Conservation (phyloP, 2,113 vertebrate species). For the Sprattus sprattus region DNA sequence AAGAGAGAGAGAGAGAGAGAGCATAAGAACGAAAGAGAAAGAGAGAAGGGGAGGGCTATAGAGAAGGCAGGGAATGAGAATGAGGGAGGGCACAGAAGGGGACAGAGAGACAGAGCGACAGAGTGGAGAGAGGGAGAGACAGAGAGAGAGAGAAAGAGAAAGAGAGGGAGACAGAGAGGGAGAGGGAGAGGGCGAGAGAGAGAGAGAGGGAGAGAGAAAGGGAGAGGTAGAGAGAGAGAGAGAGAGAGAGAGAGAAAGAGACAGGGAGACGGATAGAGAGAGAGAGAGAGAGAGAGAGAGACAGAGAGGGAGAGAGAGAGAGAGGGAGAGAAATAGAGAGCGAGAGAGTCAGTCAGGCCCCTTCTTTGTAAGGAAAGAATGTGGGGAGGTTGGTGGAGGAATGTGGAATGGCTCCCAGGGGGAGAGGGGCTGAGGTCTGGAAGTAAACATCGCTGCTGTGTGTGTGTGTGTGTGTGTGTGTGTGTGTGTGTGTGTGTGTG, state of each 20-base stretch:
- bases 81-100: background rate
- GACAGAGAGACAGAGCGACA: conserved; percentile 1
- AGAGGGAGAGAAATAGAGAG: conserved; percentile 38
- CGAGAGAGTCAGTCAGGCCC: conserved; percentile 47
- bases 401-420: conserved; percentile 62
- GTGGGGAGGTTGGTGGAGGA: conserved; percentile 59
- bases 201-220: conserved; percentile 15
- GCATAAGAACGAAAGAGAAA: background rate
- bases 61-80: background rate
- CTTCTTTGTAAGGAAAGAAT: conserved; percentile 59
- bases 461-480: background rate
- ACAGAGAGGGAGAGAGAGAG: conserved; percentile 15
- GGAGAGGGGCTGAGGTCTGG: conserved; percentile 43
- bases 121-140: background rate
- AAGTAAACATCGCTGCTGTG: conserved; percentile 42
- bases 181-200: background rate
- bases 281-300: background rate
- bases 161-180: background rate
- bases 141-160: background rate
- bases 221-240: conserved; percentile 18
- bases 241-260: conserved; percentile 22
- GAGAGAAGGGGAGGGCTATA: background rate
- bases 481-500: too few species aligned
- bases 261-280: background rate
- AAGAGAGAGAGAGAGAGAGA: background rate